phyloP scores from a whole-genome alignment of 2,797 vertebrate species.

The Chelon auratus region DNA sequence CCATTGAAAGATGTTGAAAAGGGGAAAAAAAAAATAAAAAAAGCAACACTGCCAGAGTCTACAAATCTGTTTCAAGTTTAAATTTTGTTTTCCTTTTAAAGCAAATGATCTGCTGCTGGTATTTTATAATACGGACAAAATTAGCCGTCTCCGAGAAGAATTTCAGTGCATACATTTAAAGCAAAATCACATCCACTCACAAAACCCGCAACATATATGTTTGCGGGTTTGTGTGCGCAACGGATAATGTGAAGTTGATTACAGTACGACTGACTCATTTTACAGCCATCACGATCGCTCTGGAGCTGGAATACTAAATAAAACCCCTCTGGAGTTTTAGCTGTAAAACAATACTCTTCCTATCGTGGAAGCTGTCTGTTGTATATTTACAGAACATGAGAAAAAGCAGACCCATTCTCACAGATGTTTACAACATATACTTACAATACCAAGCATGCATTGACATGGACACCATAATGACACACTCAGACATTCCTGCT shows the following conservation, averaged over 20 bases:
- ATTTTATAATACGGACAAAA: constrained; percentile 28
- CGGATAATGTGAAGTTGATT: constrained; percentile 73
- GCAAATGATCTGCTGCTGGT: constrained; percentile 13
- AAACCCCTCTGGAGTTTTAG: constrained; percentile 56
- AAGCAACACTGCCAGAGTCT: not conserved
- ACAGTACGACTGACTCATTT: constrained; percentile 65
- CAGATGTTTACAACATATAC: constrained; percentile 77
- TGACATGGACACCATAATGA: constrained; percentile 76
- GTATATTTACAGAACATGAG: constrained; percentile 73
- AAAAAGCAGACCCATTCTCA: constrained; percentile 59
- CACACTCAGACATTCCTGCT: constrained; percentile 71
- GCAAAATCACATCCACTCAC: constrained; percentile 41
- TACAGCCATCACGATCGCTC: constrained; percentile 58
- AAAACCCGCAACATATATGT: constrained; percentile 29
- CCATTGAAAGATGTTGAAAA: not conserved
- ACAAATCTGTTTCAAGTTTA: constrained; percentile 4
- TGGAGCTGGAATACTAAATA: constrained; percentile 62
- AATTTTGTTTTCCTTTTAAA: constrained; percentile 5
- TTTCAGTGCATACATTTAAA: constrained; percentile 40
- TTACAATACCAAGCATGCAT: constrained; percentile 78
- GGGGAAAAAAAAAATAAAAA: not conserved
- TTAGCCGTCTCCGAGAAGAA: constrained; percentile 21
- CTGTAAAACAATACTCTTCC: constrained; percentile 73
- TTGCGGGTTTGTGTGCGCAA: constrained; percentile 49
- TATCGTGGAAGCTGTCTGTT: constrained; percentile 60